Evolutionary conservation across 2,888 invertebrate genomes (phyloP).

Genomic region (Deilephila porcellus): DNA sequence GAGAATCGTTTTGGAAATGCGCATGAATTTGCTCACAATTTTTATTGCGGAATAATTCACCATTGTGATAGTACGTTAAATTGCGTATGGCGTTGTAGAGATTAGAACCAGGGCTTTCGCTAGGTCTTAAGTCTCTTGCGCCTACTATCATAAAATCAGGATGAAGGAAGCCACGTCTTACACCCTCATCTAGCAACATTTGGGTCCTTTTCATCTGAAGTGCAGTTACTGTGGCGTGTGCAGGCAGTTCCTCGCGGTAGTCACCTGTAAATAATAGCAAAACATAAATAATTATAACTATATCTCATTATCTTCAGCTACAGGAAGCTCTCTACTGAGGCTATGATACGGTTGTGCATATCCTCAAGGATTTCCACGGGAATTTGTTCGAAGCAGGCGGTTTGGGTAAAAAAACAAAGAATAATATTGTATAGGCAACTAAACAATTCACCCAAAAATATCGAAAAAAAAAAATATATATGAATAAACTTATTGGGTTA

Average conservation of each 20-base stretch:
- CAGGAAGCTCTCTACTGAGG: no score
- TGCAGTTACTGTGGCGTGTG: slow-evolving; percentile 55
- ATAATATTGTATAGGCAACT: no score
- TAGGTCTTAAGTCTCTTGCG: slow-evolving; percentile 57
- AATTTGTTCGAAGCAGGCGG: no score
- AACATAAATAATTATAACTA: no score
- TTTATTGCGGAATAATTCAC: slow-evolving; percentile 48
- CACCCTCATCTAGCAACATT: slow-evolving; percentile 61
- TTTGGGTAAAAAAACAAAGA: no score
- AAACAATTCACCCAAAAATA: no score
- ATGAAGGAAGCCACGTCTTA: slow-evolving; percentile 57
- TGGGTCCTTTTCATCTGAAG: slow-evolving; percentile 57
- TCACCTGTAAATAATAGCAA: slow-evolving; percentile 58
- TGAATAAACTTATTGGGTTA: no score
- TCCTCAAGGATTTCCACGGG: no score
- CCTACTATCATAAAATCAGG: slow-evolving; percentile 62
- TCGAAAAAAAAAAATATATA: no score
- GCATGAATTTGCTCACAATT: slow-evolving; percentile 57
- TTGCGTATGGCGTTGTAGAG: slow-evolving; percentile 58
- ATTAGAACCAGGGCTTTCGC: slow-evolving; percentile 66
- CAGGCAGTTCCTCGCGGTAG: slow-evolving; percentile 61
- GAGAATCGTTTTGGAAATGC: slow-evolving; percentile 26
- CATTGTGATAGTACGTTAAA: slow-evolving; percentile 59
- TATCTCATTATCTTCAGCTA: no score
- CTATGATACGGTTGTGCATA: no score